A percentile compares a stretch with the other conserved stretches of the same genome.
Conservation (phyloP, 2,797 vertebrate genomes). For the Amblyraja radiata region DNA sequence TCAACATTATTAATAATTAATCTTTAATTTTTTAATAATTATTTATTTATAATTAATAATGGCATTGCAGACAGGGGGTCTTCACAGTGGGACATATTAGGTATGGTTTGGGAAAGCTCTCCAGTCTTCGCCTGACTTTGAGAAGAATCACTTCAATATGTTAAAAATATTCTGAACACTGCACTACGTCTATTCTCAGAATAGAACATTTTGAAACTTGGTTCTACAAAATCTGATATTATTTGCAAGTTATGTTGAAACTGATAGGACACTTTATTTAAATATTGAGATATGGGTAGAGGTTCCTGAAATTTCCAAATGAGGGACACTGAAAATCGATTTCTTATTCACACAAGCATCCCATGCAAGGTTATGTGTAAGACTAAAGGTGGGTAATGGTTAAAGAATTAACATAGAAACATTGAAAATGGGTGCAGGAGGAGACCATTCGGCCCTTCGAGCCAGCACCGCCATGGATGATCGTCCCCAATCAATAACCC, state of each 20-base stretch:
- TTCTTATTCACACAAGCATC: neutral
- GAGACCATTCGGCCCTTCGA: too few species aligned
- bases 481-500: too few species aligned
- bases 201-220: neutral
- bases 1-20: too few species aligned
- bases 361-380: neutral
- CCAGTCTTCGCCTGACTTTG: neutral
- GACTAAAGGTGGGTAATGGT: too few species aligned
- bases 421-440: too few species aligned
- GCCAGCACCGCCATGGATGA: too few species aligned
- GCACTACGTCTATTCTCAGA: neutral
- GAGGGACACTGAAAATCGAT: neutral
- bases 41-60: neutral
- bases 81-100: neutral
- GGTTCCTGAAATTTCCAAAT: neutral
- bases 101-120: neutral
- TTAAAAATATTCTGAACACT: neutral
- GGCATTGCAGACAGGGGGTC: neutral
- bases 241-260: neutral
- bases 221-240: neutral
- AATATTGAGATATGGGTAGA: neutral
- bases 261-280: neutral
- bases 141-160: neutral
- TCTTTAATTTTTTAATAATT: too few species aligned
- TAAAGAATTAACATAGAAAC: too few species aligned